Conservation (phyloP, 1,140 invertebrate genomes). For the Lepidurus arcticus region DNA sequence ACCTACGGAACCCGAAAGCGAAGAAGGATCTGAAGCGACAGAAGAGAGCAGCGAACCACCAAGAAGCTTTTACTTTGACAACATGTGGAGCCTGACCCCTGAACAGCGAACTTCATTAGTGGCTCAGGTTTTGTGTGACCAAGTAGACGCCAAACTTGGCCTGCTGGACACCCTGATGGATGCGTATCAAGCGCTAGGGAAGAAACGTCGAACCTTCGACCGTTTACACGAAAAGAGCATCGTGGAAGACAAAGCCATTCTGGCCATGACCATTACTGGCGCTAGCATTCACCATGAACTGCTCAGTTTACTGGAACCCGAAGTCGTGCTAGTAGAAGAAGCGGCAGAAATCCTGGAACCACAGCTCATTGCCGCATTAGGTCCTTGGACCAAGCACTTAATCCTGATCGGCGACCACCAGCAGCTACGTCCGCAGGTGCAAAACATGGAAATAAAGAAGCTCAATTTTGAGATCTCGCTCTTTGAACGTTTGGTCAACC, state of each 20-base stretch:
- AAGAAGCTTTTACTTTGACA: not conserved
- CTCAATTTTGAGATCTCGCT: conserved; percentile 41
- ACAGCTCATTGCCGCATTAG: conserved; percentile 46
- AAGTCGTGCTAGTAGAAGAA: no score
- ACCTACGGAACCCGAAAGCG: not conserved
- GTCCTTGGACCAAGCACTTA: conserved; percentile 46
- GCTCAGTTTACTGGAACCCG: no score
- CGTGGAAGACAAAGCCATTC: conserved; percentile 35
- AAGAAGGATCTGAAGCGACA: not conserved
- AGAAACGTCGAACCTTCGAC: conserved; percentile 25
- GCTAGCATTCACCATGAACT: no score
- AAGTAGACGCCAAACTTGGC: conserved; percentile 27
- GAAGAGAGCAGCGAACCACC: not conserved
- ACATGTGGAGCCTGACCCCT: conserved; percentile 10
- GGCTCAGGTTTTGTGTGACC: not conserved
- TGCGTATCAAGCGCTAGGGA: conserved; percentile 26
- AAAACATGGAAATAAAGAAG: conserved; percentile 37
- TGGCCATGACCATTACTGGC: conserved; percentile 51
- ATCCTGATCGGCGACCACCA: conserved; percentile 44
- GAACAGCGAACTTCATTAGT: not conserved
- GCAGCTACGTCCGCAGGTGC: conserved; percentile 40
- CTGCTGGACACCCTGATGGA: not conserved
- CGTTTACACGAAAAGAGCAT: conserved; percentile 26
- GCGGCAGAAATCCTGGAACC: conserved; percentile 51
- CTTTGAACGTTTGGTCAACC: conserved; percentile 42